Evolutionary conservation across 2,113 vertebrate species (phyloP).

Genomic region (Oreamnos americanus): DNA sequence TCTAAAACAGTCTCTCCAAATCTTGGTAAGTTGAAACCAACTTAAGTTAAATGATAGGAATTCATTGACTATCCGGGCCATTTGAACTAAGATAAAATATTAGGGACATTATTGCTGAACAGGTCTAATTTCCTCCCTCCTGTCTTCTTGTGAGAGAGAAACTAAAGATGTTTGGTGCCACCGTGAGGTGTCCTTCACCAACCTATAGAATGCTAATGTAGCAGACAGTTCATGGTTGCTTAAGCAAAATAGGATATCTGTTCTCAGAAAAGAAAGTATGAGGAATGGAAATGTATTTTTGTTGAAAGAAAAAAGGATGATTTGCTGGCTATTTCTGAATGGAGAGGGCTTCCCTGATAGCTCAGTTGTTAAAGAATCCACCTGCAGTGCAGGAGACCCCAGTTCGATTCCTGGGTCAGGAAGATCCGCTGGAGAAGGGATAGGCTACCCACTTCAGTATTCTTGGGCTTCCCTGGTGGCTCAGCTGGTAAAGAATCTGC

Average conservation of each 20-base stretch:
- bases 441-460: background rate
- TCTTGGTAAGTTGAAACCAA: background rate
- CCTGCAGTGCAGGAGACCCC: background rate
- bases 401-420: background rate
- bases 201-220: background rate
- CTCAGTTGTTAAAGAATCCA: background rate
- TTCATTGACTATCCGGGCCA: background rate
- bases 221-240: background rate
- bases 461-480: background rate
- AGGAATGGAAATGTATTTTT: background rate
- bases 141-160: background rate
- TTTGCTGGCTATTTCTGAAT: background rate
- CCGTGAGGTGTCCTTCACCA: too few relatives aligned
- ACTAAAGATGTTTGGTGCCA: background rate
- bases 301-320: background rate
- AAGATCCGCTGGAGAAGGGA: background rate
- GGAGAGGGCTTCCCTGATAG: background rate
- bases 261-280: background rate
- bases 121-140: background rate
- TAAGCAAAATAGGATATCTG: background rate
- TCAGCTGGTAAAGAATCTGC: background rate
- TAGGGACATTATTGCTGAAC: background rate
- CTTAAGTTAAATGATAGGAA: background rate
- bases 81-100: background rate
- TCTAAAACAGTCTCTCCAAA: background rate